Evolutionary conservation across 2,888 invertebrate genomes (phyloP), one percentile per base, ranked within the genome.

Genomic region (Timema podura): DNA sequence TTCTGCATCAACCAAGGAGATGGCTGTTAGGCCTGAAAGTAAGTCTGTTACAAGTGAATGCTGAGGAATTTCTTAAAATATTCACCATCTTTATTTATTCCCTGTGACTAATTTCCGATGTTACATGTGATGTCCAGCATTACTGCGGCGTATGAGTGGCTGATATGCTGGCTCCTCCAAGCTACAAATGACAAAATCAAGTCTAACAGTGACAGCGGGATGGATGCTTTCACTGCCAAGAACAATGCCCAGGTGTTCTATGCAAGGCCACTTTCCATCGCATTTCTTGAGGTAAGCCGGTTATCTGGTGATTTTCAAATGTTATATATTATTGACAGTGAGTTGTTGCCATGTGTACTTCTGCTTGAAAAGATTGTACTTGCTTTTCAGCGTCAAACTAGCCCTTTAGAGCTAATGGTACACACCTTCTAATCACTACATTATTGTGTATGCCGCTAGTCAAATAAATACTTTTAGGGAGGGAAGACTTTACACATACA

Each of bases 241-340:
- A 96, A 96, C 81, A 88, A 96, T 74, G 89, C 90, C 65, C 97
- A 98, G 83, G 88, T 93, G 0, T 96, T 90, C 79, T 88, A 88
- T 76, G 93, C 93, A 0, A 88, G 91, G 72, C 88, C 89, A 9
- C 83, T 97, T 5, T 88, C 93, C 0, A 81, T 95, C 11, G 89
- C 91, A 30, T 98, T 91, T 80, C 91, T 88, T 68, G 70, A 72
- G 70, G 72, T 72, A 67, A 61, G 48, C 61, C 8, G 9, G 16
- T 9, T 45, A 15, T 15, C 13, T 44, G 10, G 9, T 59, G 15
- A 59, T 59, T 10, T 5, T 59, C 1, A 30, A 30, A 30, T 30
- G 30, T 30, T 30, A 30, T 30, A 30, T 30, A 30, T 30, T 30
- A 30, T 30, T 30, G 30, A 30, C 30, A 30, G 30, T 30, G 30